phyloP scores from a whole-genome alignment of 2,888 invertebrate species.

The Leptodirus hochenwartii region DNA sequence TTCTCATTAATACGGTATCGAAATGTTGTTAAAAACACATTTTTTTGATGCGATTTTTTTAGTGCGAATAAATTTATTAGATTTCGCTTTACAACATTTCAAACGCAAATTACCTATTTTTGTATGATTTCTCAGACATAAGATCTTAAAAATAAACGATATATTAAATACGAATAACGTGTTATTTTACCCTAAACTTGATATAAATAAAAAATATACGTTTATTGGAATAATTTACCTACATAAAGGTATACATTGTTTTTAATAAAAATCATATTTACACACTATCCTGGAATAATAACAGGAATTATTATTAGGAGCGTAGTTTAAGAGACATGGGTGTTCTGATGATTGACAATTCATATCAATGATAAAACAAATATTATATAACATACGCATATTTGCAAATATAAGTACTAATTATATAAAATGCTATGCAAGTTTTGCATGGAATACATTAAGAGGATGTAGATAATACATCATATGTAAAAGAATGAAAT shows the following conservation, averaged over 20 bases:
- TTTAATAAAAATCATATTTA: conserved; percentile 23
- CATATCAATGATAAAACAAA: conserved; percentile 14
- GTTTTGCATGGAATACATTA: neutral
- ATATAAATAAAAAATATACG: conserved; percentile 1
- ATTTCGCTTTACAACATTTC: too few relatives aligned
- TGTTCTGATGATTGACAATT: too few relatives aligned
- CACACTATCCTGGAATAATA: too few relatives aligned
- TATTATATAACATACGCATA: conserved; percentile 15
- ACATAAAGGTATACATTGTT: conserved; percentile 20
- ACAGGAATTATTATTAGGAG: too few relatives aligned
- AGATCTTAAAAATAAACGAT: neutral
- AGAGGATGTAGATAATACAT: conserved; percentile 1
- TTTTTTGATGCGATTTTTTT: neutral
- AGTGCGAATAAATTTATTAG: neutral
- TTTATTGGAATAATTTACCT: conserved; percentile 15
- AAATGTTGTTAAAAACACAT: neutral
- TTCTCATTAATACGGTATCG: too few relatives aligned
- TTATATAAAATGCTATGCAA: neutral
- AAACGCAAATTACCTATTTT: conserved; percentile 2
- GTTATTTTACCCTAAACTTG: neutral
- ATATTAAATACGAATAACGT: neutral
- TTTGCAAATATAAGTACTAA: conserved; percentile 1
- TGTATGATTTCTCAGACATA: neutral
- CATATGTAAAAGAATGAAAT: too few relatives aligned
- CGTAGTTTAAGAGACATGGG: too few relatives aligned